These are phyloP conservation scores for Piscicola geometra DNA, from an alignment of 2,888 invertebrate species.

Conservation along the genomic window DNA sequence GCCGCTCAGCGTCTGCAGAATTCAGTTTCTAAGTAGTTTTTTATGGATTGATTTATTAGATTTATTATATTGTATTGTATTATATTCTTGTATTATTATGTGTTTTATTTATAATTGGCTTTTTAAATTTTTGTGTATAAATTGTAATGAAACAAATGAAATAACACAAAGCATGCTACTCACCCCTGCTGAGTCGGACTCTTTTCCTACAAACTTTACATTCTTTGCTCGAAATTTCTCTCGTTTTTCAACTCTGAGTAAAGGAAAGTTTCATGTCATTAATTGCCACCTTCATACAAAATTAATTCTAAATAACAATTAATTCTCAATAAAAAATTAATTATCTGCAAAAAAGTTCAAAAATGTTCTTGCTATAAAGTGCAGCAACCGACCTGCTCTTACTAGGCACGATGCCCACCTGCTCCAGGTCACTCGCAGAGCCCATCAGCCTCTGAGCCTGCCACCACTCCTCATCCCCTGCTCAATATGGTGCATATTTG, in stretches of 20 bases:
- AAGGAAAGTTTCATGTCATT: background rate
- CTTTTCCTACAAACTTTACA: slow-evolving; percentile 75
- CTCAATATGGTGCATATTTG: no score
- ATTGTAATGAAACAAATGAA: no score
- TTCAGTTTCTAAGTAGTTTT: no score
- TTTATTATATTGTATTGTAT: no score
- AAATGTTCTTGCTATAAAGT: no score
- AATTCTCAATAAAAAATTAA: background rate
- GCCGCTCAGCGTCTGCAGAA: slow-evolving; percentile 46
- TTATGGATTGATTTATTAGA: no score
- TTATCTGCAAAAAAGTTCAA: background rate
- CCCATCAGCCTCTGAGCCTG: slow-evolving; percentile 66
- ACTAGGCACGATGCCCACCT: slow-evolving; percentile 92
- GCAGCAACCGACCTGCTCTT: slow-evolving; percentile 64
- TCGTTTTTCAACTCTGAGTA: slow-evolving; percentile 73
- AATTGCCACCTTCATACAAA: background rate
- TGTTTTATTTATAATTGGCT: no score
- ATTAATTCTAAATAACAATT: no score
- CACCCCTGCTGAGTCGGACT: slow-evolving; percentile 40
- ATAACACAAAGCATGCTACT: slow-evolving; percentile 6
- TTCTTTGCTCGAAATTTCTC: slow-evolving; percentile 92
- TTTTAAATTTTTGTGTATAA: no score
- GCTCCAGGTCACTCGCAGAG: slow-evolving; percentile 63
- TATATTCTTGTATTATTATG: no score
- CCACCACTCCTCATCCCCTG: slow-evolving; percentile 96